Percentiles rank a stretch among this genome's conserved stretches.
Conservation (phyloP, 2,113 vertebrate genomes). For the Cercopithecus mona region DNA sequence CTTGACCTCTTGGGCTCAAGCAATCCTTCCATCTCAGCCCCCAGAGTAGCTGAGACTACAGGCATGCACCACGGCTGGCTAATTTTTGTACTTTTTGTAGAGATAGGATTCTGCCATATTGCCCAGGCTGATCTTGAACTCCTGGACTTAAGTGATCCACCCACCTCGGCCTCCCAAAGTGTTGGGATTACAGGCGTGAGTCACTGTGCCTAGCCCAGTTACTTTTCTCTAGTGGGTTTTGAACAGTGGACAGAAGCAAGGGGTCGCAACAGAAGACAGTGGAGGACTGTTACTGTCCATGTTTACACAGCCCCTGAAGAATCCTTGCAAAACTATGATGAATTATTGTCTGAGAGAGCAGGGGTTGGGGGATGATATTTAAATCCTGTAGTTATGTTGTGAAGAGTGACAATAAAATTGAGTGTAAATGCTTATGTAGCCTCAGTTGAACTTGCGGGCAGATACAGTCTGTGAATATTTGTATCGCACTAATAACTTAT, state of each 20-base stretch:
- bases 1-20: too few relatives aligned
- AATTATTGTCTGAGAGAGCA: neutral
- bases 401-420: slow-evolving; percentile 23
- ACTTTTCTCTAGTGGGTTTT: neutral
- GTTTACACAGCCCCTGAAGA: neutral
- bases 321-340: neutral
- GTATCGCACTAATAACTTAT: neutral
- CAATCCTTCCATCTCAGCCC: too few relatives aligned
- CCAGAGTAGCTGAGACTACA: too few relatives aligned
- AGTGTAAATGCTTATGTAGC: neutral
- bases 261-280: neutral
- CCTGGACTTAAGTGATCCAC: too few relatives aligned
- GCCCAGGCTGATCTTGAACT: too few relatives aligned
- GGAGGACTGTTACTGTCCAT: neutral
- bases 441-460: neutral
- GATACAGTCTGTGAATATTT: neutral
- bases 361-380: neutral
- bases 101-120: too few relatives aligned
- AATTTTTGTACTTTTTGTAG: too few relatives aligned
- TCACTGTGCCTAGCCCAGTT: neutral
- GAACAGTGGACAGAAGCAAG: neutral
- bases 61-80: too few relatives aligned
- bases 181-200: too few relatives aligned
- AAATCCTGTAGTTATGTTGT: neutral
- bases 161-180: too few relatives aligned